Evolutionary conservation across 2,113 vertebrate species (phyloP), one percentile per base, ranked within the genome.

Genomic region (Globicephala melas): DNA sequence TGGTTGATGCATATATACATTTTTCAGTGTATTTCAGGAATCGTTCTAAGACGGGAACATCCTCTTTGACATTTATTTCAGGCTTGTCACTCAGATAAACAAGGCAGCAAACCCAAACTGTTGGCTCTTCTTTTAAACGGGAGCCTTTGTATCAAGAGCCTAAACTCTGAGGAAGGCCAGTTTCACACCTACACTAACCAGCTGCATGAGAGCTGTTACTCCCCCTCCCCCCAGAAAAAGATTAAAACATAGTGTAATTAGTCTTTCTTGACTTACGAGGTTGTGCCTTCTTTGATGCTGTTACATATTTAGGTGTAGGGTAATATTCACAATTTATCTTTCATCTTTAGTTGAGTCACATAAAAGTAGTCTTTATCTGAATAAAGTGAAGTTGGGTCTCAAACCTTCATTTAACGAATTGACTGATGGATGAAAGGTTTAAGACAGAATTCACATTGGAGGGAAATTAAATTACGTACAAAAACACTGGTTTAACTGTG

Each of bases 221-320:
- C 47, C 5, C 0, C 11, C 28, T 1, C 3, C 25, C 55, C 74
- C 23, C 6, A 0, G 14, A 1, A 77, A 3, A 84, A 70, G 93
- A 94, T 73, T 81, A 97, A 96, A 97, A 93, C 95, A 94, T 95
- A 97, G 65, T 93, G 38, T 80, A 95, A 93, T 97, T 95, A 95
- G 92, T 97, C 95, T 94, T 97, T 76, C 98, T 95, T 97, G 95
- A 97, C 97, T 92, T 94, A 71, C 20, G 97, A 97, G 92, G 79
- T 89, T 95, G 70, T 31, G 0, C 82, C 87, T 80, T 88, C 96
- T 68, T 36, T 13, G 76, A 70, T 94, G 87, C 94, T 93, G 86
- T 68, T 92, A 92, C 88, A 14, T 1, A 50, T 97, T 97, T 55
- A 0, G 91, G 94, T 92, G 89, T n/a, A 96, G 94, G 20, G 50